Conservation (phyloP, 2,113 vertebrate genomes). For the Trinectes maculatus region DNA sequence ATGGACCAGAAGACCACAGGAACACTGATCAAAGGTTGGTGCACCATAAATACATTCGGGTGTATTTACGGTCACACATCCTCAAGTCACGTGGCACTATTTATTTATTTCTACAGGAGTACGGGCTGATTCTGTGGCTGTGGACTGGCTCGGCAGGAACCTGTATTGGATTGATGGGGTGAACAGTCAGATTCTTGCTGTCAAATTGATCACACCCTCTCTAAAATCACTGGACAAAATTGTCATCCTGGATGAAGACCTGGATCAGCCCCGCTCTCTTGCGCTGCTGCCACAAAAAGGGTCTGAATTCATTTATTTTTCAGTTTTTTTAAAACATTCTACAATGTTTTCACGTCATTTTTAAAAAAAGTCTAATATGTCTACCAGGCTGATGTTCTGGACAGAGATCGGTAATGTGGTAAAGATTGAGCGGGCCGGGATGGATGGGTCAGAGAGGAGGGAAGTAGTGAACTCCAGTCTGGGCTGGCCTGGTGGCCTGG, state of each 20-base stretch:
- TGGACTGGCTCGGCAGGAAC: conserved; percentile 92
- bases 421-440: conserved; percentile 87
- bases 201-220: conserved; percentile 70
- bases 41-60: not conserved
- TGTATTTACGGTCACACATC: not conserved
- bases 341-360: not conserved
- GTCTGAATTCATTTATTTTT: conserved; percentile 68
- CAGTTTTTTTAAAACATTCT: not conserved
- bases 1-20: conserved; percentile 82
- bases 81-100: too few relatives aligned
- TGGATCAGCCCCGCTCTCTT: conserved; percentile 86
- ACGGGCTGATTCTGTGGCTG: conserved; percentile 85
- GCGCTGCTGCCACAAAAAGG: conserved; percentile 87
- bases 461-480: conserved; percentile 82
- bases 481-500: conserved; percentile 88
- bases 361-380: not conserved
- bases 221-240: conserved; percentile 74
- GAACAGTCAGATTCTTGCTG: conserved; percentile 84
- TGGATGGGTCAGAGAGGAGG: conserved; percentile 87
- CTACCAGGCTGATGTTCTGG: conserved; percentile 91
- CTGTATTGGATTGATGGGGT: conserved; percentile 90
- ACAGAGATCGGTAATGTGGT: conserved; percentile 85
- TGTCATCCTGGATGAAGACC: conserved; percentile 83
- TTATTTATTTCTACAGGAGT: conserved; percentile 79
- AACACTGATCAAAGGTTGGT: conserved; percentile 86